Evolutionary conservation across 2,797 vertebrate genomes (phyloP).

Genomic region (Somateria mollissima): DNA sequence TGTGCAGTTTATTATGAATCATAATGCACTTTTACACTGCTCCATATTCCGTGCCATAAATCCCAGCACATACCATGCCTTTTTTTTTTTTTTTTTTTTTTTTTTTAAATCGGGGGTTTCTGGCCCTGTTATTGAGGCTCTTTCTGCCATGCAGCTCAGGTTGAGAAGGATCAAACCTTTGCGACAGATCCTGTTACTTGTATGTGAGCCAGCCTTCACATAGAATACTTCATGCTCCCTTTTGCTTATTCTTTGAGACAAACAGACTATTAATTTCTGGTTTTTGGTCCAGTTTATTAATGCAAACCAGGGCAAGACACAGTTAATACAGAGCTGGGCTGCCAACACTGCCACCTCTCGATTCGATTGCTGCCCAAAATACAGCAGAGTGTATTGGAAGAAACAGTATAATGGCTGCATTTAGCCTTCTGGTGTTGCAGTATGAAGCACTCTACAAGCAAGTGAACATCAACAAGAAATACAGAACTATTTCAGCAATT

Average conservation of each 20-base stretch:
- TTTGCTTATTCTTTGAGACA: neutral
- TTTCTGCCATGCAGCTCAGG: neutral
- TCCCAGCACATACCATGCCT: slow-evolving; percentile 11
- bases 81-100: neutral
- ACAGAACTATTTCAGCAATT: neutral
- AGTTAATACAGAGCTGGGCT: neutral
- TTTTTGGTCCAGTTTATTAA: neutral
- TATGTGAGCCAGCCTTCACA: neutral
- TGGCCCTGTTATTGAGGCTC: neutral
- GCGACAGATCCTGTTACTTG: neutral
- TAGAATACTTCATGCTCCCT: slow-evolving; percentile 1
- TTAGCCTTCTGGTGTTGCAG: neutral
- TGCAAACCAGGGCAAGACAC: neutral
- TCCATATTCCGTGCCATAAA: neutral
- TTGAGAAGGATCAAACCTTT: slow-evolving; percentile 8
- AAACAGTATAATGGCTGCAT: neutral
- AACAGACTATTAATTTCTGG: neutral
- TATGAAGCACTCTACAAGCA: neutral
- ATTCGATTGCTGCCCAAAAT: neutral
- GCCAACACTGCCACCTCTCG: neutral
- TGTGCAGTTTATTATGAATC: slow-evolving; percentile 15
- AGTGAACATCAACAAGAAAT: neutral
- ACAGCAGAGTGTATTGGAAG: neutral
- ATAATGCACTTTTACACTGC: slow-evolving; percentile 46
- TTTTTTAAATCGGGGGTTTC: neutral